A percentile compares a stretch with the other conserved stretches of the same genome.
Evolutionary conservation across 2,888 invertebrate genomes (phyloP).

Genomic region (Caenorhabditis angaria): DNA sequence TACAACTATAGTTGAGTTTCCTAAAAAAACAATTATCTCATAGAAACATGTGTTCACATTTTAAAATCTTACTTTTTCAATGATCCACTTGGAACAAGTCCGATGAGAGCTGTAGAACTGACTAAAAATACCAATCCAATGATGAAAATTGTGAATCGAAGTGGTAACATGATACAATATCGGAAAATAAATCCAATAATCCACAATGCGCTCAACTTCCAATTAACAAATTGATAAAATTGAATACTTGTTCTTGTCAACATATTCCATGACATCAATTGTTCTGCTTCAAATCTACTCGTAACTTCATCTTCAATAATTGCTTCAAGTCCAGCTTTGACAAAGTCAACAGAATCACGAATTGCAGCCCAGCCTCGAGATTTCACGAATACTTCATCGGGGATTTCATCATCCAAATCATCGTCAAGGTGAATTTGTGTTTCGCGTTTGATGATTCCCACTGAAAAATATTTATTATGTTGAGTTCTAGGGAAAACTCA

Average conservation of each 20-base stretch:
- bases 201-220: conserved; percentile 88
- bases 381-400: conserved; percentile 58
- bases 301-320: conserved; percentile 99
- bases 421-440: conserved; percentile 61
- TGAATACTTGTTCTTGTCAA: conserved; percentile 79
- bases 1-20: conserved; percentile 76
- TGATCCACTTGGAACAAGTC: conserved; percentile 78
- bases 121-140: conserved; percentile 77
- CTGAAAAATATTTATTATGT: conserved; percentile 20
- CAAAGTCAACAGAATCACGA: conserved; percentile 66
- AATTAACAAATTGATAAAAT: conserved; percentile 69
- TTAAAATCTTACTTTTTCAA: conserved; percentile 48
- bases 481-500: neutral
- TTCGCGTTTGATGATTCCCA: conserved; percentile 59
- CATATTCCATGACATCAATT: conserved; percentile 86
- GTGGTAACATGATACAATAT: conserved; percentile 88
- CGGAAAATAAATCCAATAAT: conserved; percentile 89
- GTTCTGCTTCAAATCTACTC: conserved; percentile 93
- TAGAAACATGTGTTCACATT: neutral
- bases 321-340: conserved; percentile 84
- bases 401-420: conserved; percentile 45
- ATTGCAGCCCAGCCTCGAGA: conserved; percentile 68
- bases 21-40: conserved; percentile 16
- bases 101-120: conserved; percentile 79
- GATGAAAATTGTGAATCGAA: conserved; percentile 74